Conservation (phyloP, 2,888 invertebrate species). For the Carpatolechia fugitivella region DNA sequence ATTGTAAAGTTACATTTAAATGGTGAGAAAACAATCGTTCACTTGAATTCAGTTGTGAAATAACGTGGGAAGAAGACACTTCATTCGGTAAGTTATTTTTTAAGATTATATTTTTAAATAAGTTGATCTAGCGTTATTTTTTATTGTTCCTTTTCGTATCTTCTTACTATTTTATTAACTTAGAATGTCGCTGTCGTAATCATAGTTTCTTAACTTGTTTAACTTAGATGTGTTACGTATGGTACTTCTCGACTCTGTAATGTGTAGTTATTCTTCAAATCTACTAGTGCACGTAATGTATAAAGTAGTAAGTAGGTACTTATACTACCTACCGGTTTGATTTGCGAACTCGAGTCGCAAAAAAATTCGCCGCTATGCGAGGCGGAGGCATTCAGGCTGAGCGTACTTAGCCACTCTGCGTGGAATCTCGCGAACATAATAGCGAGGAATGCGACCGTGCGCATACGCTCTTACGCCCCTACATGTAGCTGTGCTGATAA, state of each 20-base stretch:
- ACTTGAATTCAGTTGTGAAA: constrained; percentile 46
- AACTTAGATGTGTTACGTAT: not conserved
- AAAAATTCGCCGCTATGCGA: constrained; percentile 70
- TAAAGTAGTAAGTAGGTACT: constrained; percentile 10
- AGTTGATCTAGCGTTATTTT: constrained; percentile 2
- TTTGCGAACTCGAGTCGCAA: constrained; percentile 64
- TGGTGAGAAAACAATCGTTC: constrained; percentile 34
- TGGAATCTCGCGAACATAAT: constrained; percentile 68
- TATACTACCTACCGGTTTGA: constrained; percentile 63
- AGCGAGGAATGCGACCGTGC: constrained; percentile 63
- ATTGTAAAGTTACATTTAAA: constrained; percentile 31
- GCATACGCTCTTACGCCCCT: constrained; percentile 42
- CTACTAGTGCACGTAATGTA: constrained; percentile 14
- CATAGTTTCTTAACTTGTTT: not conserved
- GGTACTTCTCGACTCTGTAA: not conserved
- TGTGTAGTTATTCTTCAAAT: not conserved
- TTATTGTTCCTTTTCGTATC: not conserved
- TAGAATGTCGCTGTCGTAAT: not conserved
- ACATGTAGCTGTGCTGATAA: constrained; percentile 61
- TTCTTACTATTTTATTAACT: not conserved
- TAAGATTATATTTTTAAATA: constrained; percentile 4
- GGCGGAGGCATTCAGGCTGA: constrained; percentile 36
- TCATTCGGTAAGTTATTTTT: constrained; percentile 45
- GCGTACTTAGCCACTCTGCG: constrained; percentile 38
- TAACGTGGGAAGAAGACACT: constrained; percentile 54